A percentile compares a stretch with the other conserved stretches of the same genome.
phyloP scores from a whole-genome alignment of 1,140 invertebrate genomes.

The Anoplophora glabripennis region DNA sequence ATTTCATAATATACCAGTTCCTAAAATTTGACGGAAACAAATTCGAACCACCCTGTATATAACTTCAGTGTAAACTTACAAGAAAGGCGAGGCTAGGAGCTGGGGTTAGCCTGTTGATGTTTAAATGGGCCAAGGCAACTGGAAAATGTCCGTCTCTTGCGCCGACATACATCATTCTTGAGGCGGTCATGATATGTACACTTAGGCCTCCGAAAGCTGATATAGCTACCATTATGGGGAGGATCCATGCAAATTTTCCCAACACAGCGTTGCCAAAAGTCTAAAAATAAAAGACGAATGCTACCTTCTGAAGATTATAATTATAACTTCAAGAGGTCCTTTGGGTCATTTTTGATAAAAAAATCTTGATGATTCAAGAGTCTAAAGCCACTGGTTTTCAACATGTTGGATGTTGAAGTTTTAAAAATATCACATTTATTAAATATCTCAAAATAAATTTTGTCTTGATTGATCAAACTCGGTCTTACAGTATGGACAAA shows the following conservation, averaged over 20 bases:
- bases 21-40: no score
- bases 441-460: no score
- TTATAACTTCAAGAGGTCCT: no score
- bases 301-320: no score
- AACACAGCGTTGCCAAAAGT: constrained; percentile 76
- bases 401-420: no score
- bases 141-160: constrained; percentile 89
- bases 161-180: constrained; percentile 87
- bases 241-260: constrained; percentile 71
- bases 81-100: constrained; percentile 82
- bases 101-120: constrained; percentile 76
- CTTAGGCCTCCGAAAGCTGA: constrained; percentile 84
- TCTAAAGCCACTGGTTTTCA: no score
- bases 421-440: no score
- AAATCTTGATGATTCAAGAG: no score
- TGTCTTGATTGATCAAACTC: no score
- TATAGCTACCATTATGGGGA: constrained; percentile 82
- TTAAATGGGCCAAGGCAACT: constrained; percentile 78
- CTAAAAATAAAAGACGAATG: constrained; percentile 52
- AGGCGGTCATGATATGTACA: constrained; percentile 87
- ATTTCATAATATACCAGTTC: no score
- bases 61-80: constrained; percentile 55
- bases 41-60: background rate
- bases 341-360: no score
- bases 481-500: no score